A percentile compares a stretch with the other conserved stretches of the same genome.
phyloP scores from a whole-genome alignment of 2,888 invertebrate species.

The Zele albiditarsus region DNA sequence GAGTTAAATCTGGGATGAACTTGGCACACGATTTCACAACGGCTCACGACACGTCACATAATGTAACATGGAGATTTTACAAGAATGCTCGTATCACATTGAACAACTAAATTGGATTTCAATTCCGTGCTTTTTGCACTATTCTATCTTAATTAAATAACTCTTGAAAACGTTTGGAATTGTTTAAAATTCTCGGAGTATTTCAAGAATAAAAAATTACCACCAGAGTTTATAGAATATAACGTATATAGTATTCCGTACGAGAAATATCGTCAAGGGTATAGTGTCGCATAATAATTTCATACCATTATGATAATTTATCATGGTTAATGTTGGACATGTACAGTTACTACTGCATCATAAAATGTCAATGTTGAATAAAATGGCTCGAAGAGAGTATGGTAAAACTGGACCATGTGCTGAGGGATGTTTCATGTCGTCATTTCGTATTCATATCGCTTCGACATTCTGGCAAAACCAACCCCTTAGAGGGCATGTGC shows the following conservation, averaged over 20 bases:
- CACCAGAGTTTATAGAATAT: too few species aligned
- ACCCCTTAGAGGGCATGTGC: not conserved
- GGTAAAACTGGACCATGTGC: not conserved
- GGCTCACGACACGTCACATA: not conserved
- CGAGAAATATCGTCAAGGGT: not conserved
- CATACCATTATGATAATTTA: not conserved
- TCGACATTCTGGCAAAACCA: constrained; percentile 12
- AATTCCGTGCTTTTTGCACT: not conserved
- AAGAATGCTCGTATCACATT: not conserved
- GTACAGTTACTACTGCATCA: not conserved
- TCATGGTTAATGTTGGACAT: not conserved
- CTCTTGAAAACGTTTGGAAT: too few species aligned
- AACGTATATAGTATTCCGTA: too few species aligned
- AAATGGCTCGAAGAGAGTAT: not conserved
- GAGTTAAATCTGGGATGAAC: not conserved
- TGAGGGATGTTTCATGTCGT: constrained; percentile 4
- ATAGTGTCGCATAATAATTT: not conserved
- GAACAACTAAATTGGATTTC: not conserved
- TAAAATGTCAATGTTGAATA: constrained; percentile 1
- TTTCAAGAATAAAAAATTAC: too few species aligned
- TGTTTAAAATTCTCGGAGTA: too few species aligned
- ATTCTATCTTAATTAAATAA: not conserved
- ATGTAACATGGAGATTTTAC: not conserved
- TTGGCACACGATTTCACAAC: not conserved
- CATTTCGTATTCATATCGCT: constrained; percentile 34